Percentiles rank a stretch among this genome's conserved stretches.
Evolutionary conservation across 2,797 vertebrate genomes (phyloP).

Genomic region (Alca torda): DNA sequence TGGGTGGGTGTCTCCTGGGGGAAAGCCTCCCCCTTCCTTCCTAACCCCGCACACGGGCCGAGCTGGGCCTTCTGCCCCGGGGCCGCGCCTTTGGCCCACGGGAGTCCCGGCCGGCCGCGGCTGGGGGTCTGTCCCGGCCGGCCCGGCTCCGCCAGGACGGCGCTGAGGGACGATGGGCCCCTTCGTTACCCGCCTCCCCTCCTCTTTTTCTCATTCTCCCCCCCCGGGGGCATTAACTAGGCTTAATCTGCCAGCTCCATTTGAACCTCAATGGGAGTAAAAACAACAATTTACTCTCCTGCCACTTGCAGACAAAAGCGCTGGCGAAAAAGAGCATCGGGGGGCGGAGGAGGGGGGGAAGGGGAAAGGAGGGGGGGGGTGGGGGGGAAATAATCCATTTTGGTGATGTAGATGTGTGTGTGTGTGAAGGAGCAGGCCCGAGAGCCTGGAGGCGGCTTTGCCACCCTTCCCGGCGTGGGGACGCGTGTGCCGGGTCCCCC

Average conservation of each 20-base stretch:
- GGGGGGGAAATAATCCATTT: not conserved
- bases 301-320: slow-evolving; percentile 21
- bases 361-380: no score
- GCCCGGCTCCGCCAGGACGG: not conserved
- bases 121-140: not conserved
- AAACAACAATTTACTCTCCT: slow-evolving; percentile 75
- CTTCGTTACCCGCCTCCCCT: not conserved
- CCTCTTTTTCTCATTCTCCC: not conserved
- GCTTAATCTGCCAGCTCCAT: slow-evolving; percentile 75
- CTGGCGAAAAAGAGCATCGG: slow-evolving; percentile 11
- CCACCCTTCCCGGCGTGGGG: not conserved
- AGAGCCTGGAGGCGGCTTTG: not conserved
- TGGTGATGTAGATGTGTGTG: not conserved
- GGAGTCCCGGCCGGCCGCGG: not conserved
- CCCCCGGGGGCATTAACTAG: slow-evolving; percentile 72
- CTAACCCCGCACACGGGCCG: no score
- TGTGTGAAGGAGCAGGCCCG: not conserved
- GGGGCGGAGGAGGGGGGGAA: not conserved
- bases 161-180: not conserved
- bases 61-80: not conserved
- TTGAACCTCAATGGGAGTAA: slow-evolving; percentile 81
- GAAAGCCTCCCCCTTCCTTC: not conserved
- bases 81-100: not conserved
- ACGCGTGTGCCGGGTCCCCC: not conserved
- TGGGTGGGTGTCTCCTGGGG: not conserved